Percentiles rank a stretch among this genome's conserved stretches.
phyloP scores from a whole-genome alignment of 2,797 vertebrate genomes.

The Chiroxiphia lanceolata region DNA sequence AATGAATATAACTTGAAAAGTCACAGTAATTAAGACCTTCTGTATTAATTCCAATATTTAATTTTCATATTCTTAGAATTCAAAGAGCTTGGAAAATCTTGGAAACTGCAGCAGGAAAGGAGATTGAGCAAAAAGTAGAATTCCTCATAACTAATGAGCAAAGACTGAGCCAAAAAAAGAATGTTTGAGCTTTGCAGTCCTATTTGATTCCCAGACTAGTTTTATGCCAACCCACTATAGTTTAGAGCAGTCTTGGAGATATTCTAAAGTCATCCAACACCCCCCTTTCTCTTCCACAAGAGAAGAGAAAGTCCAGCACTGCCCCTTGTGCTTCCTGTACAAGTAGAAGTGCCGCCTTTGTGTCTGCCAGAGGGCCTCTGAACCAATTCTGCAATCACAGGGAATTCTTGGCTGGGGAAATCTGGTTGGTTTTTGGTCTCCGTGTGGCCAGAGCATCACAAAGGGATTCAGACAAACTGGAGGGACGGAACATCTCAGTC shows the following conservation, averaged over 20 bases:
- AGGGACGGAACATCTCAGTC: background rate
- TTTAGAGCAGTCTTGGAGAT: background rate
- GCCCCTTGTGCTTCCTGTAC: background rate
- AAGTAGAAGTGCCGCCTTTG: background rate
- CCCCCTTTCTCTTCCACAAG: background rate
- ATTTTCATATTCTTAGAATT: background rate
- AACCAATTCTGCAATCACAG: background rate
- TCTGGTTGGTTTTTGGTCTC: background rate
- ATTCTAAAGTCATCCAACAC: background rate
- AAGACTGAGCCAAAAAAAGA: background rate
- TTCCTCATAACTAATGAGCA: background rate
- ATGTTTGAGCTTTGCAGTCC: background rate
- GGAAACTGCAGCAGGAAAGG: background rate
- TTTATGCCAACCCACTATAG: background rate
- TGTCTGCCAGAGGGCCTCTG: background rate
- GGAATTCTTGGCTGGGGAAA: background rate
- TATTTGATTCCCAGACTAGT: background rate
- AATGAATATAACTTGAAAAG: constrained; percentile 25
- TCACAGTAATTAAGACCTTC: background rate
- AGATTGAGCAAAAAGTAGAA: background rate
- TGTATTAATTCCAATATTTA: background rate
- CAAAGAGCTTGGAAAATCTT: background rate
- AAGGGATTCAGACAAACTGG: background rate
- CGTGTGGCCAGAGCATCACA: background rate
- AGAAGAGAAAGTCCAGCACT: background rate